Evolutionary conservation across 35 echinoderm and acorn worm genomes (phyloP).

Genomic region (Heliocidaris tuberculata): DNA sequence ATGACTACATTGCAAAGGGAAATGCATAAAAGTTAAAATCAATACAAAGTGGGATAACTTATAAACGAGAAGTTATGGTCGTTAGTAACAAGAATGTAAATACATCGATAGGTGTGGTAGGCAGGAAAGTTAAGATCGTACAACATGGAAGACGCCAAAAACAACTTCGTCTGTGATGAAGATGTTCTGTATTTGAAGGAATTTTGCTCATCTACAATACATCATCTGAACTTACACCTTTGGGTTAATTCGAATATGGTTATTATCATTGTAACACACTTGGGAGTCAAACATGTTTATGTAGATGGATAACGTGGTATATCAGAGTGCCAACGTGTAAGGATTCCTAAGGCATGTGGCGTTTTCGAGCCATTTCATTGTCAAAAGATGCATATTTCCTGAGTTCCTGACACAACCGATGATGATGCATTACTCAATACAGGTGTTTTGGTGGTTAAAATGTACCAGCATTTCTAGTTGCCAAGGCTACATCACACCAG

Average conservation of each 20-base stretch:
- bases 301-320: not conserved
- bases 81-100: not conserved
- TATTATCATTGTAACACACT: not conserved
- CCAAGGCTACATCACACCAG: not conserved
- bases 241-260: not conserved
- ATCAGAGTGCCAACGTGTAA: not conserved
- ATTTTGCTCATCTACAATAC: not conserved
- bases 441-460: constrained; percentile 33
- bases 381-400: constrained; percentile 31
- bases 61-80: not conserved
- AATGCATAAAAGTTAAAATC: no score
- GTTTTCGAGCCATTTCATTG: not conserved
- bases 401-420: not conserved
- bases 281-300: not conserved
- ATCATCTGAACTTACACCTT: not conserved
- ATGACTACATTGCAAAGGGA: no score
- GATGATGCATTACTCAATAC: constrained; percentile 6
- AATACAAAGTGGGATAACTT: not conserved
- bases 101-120: no score
- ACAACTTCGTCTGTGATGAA: not conserved
- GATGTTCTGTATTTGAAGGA: not conserved
- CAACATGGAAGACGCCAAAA: not conserved
- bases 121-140: not conserved
- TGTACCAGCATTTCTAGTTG: constrained; percentile 18
- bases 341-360: not conserved